A percentile compares a stretch with the other conserved stretches of the same genome.
phyloP scores from a whole-genome alignment of 2,797 vertebrate species.

The Benthosema pterotum region DNA sequence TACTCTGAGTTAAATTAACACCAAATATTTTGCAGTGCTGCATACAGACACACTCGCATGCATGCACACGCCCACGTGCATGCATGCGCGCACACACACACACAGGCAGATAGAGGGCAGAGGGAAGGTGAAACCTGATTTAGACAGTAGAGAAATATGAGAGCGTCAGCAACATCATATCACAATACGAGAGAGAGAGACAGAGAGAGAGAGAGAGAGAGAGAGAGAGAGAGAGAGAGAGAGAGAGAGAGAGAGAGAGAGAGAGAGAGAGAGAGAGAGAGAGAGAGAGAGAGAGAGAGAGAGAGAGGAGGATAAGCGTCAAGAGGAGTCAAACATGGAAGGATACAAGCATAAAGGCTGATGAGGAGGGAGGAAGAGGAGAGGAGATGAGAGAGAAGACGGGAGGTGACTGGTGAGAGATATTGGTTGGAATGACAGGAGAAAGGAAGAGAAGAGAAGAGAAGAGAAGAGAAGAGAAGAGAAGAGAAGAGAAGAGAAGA shows the following conservation, averaged over 20 bases:
- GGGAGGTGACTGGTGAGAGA: no score
- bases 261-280: background rate
- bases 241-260: no score
- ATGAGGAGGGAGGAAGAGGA: background rate
- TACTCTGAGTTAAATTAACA: no score
- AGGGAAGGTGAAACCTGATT: slow-evolving; percentile 25
- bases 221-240: slow-evolving; percentile 1
- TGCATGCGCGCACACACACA: slow-evolving; percentile 8
- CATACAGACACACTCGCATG: no score
- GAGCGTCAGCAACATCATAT: slow-evolving; percentile 32
- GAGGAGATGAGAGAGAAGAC: background rate
- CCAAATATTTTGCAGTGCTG: no score
- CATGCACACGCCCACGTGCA: slow-evolving; percentile 4
- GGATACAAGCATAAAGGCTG: background rate
- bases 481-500: background rate
- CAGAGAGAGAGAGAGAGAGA: background rate
- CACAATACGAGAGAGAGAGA: background rate
- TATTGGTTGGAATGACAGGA: background rate
- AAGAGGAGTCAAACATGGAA: background rate
- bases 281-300: background rate
- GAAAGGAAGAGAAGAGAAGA: background rate
- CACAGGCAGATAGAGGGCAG: slow-evolving; percentile 20
- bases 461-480: background rate
- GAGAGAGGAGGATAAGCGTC: background rate
- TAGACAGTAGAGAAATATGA: slow-evolving; percentile 37